Evolutionary conservation across 2,888 invertebrate species (phyloP), one percentile per base, ranked within the genome.

Genomic region (Balanococcus diminutus): DNA sequence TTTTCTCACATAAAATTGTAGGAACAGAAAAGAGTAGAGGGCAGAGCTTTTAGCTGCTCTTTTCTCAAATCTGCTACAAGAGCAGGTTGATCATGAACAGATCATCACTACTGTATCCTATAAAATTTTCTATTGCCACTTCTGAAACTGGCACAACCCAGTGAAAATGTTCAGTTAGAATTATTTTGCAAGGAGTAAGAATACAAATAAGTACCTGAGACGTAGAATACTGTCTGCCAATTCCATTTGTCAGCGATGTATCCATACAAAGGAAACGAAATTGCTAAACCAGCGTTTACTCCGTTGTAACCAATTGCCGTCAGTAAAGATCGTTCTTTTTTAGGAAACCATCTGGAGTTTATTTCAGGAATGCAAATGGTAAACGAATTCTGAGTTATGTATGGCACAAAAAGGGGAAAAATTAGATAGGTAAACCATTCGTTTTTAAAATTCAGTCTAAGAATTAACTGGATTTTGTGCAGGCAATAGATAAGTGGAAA

Each of bases 211-310:
- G 2, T 25, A 61, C 61, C 61, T 67, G 61, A 67, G 61, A 67
- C 28, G 14, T 67, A 67, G 28, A 67, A 81, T 22, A 42, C 42
- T 46, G 25, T 81, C 16, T 81, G 42, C 81, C 81, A 81, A 25
- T 16, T 46, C 14, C 25, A 81, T 3, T 81, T 6, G 25, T 22
- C 9, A 2, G 39, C 42, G 14, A 81, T 25, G 16, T 22, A 39
- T 14, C 81, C 81, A n/a, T 25, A 39, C 8, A 39, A 6, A 22
- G 81, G 42, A 81, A 22, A 42, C 4, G 81, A 6, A 22, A 81
- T 9, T 4, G 32, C 42, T 1, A 39, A 0, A 9, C 81, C 81
- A 22, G 31, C 22, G 6, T 22, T 22, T n/a, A 42, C 6, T 4
- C 81, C 81, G 14, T 16, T 42, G 16, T 39, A n/a, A 14, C 81